phyloP scores from a whole-genome alignment of 2,888 invertebrate species.

The Empis stercorea region DNA sequence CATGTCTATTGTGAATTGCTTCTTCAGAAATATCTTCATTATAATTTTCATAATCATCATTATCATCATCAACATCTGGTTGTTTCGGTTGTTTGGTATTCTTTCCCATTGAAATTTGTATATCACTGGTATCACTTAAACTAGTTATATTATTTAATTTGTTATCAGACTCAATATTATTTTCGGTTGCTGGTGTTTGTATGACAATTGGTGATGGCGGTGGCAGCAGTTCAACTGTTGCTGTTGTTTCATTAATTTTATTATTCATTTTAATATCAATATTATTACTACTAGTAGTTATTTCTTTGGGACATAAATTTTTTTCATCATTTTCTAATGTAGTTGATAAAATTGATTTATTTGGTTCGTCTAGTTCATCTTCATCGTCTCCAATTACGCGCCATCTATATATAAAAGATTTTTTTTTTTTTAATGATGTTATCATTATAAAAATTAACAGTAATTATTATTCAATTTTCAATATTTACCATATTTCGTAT shows the following conservation, averaged over 20 bases:
- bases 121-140: too few species aligned
- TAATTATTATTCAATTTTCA: too few species aligned
- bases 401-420: too few species aligned
- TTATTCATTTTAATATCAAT: neutral
- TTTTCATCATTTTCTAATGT: conserved; percentile 2
- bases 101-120: neutral
- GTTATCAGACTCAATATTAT: neutral
- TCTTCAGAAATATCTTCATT: conserved; percentile 72
- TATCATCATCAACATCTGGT: conserved; percentile 2
- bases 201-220: conserved; percentile 4
- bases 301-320: neutral
- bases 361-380: conserved; percentile 22
- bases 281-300: neutral
- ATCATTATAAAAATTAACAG: too few species aligned
- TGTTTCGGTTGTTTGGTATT: conserved; percentile 1
- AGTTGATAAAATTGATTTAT: conserved; percentile 1
- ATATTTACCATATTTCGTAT: conserved; percentile 18
- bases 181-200: neutral
- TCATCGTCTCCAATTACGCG: conserved; percentile 50
- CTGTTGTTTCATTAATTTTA: neutral
- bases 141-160: neutral
- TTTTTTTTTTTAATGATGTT: too few species aligned
- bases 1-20: conserved; percentile 56
- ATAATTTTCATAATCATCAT: conserved; percentile 31
- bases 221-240: neutral